phyloP scores from a whole-genome alignment of 2,113 vertebrate species.

The Cyprinus carpio region DNA sequence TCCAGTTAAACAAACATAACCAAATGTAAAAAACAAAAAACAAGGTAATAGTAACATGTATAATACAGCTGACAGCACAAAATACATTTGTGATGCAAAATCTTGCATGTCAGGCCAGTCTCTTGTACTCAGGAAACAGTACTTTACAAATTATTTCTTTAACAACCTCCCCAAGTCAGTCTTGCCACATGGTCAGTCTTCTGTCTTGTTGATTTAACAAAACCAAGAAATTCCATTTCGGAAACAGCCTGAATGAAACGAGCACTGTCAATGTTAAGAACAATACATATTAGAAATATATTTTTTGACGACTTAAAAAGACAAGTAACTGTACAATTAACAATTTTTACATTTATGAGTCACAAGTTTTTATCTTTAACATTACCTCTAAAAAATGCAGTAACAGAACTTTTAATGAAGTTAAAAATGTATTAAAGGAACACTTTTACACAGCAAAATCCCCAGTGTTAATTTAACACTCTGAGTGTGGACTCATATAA shows the following conservation, averaged over 20 bases:
- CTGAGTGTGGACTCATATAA: no score
- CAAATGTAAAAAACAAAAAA: no score
- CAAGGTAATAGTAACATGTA: neutral
- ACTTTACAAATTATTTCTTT: slow-evolving; percentile 49
- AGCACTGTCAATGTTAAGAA: slow-evolving; percentile 84
- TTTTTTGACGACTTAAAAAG: neutral
- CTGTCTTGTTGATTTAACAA: slow-evolving; percentile 93
- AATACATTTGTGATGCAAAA: neutral
- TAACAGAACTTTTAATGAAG: neutral
- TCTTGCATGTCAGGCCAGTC: neutral
- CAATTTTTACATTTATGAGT: neutral
- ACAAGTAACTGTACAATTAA: neutral
- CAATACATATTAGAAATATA: neutral
- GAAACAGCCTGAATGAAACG: slow-evolving; percentile 94
- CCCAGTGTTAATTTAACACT: no score
- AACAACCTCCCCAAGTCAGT: slow-evolving; percentile 95
- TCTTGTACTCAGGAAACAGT: neutral
- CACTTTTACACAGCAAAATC: no score
- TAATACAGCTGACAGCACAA: neutral
- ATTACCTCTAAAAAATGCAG: neutral
- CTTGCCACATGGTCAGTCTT: slow-evolving; percentile 96
- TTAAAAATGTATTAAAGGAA: no score
- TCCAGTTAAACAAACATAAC: neutral
- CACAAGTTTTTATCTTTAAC: neutral
- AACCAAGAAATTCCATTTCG: slow-evolving; percentile 92